Evolutionary conservation across 2,797 vertebrate species (phyloP), one percentile per base, ranked within the genome.

Genomic region (Muscicapa comitata): DNA sequence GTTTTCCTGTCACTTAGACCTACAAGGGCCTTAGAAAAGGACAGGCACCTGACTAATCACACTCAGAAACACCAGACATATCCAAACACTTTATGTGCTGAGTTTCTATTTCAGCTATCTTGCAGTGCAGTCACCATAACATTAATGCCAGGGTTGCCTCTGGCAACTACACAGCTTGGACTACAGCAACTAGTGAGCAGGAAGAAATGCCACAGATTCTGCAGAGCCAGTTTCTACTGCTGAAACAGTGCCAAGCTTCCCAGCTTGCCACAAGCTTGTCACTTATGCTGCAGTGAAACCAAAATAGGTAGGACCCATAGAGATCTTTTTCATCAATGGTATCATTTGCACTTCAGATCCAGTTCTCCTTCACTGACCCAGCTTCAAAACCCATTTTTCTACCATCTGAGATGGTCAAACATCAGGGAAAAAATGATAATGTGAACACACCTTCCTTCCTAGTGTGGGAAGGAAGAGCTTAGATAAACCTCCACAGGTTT

Each of bases 201-300:
- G 58, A 91, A 92, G 63, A 92, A 94, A 70, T 14, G 31, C 79
- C 61, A 89, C 13, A 18, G 35, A 94, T 80, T 91, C 78, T 87
- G 78, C 65, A 92, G 28, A 89, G 81, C 18, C 66, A 70, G 43
- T 62, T 85, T 72, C 59, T 70, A 59, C 74, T 48, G 55, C 51
- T 76, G 67, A 85, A 94, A 82, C 7, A 13, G 31, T 6, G 48
- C 37, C 63, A 94, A 88, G 29, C 16, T 90, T 72, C 35, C 47
- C 7, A 7, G 57, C 20, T 59, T 78, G 54, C 66, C 72, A 88
- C 10, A 40, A 47, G 26, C 62, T 48, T 48, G 70, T 20, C 50
- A 59, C 53, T 70, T 82, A 59, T 14, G n/a, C 35, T 57, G 67
- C 71, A 70, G 59, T 55, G 82, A 86, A 76, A 66, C 7, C 7